Evolutionary conservation across 2,888 invertebrate genomes (phyloP).

Genomic region (Drosophila nr. fundita): DNA sequence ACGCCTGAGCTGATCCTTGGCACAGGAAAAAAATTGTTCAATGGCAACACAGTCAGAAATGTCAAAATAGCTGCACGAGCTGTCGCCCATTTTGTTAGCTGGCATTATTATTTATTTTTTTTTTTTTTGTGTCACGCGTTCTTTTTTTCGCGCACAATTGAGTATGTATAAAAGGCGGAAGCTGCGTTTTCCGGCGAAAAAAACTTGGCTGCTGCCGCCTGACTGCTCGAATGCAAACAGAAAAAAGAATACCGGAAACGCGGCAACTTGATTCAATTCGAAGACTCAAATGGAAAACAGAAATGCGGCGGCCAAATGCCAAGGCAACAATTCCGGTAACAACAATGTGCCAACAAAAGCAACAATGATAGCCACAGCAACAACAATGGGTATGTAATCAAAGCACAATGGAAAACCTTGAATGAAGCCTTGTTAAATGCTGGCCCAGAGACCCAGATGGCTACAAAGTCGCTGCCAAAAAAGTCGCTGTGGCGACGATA

Average conservation of each 20-base stretch:
- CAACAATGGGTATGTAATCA: slow-evolving; percentile 62
- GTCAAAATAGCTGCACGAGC: slow-evolving; percentile 59
- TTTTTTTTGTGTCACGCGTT: slow-evolving; percentile 8
- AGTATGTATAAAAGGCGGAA: slow-evolving; percentile 75
- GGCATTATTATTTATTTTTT: neutral
- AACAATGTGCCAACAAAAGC: slow-evolving; percentile 42
- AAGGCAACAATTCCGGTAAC: slow-evolving; percentile 49
- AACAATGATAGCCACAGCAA: slow-evolving; percentile 33
- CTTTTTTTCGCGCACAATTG: slow-evolving; percentile 61
- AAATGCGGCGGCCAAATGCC: slow-evolving; percentile 59
- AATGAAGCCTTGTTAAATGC: slow-evolving; percentile 54
- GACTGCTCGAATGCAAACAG: slow-evolving; percentile 22
- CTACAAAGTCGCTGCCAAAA: slow-evolving; percentile 12
- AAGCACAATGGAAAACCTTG: slow-evolving; percentile 47
- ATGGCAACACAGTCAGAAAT: slow-evolving; percentile 36
- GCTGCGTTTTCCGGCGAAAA: slow-evolving; percentile 75
- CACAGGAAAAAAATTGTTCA: slow-evolving; percentile 18
- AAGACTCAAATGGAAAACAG: slow-evolving; percentile 69
- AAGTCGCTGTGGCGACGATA: slow-evolving; percentile 33
- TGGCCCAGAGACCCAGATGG: slow-evolving; percentile 18
- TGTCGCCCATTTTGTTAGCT: slow-evolving; percentile 42
- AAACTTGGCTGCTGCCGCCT: slow-evolving; percentile 68
- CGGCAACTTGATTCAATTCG: slow-evolving; percentile 76
- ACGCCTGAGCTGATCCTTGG: slow-evolving; percentile 41
- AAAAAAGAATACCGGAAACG: slow-evolving; percentile 55